Base-by-base conservation (phyloP, 1,140 invertebrate genomes). In the Heliconius hermathena region DNA sequence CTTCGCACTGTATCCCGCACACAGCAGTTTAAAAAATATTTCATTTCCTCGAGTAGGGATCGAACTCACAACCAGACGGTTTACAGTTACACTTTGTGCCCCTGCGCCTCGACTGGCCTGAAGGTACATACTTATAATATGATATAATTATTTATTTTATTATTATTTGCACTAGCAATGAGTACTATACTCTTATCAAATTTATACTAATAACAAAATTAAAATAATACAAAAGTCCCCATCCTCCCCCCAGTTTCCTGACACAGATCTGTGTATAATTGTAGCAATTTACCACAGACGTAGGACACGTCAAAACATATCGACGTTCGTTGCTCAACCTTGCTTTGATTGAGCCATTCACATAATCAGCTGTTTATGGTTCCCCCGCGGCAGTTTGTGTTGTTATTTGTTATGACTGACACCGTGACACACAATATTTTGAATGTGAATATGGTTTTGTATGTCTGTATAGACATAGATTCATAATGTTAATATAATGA, bases 221-320 rank as follows among this genome's bases (percentile, higher is more conserved):
- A 13, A 70, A 73, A 57, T 4, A 9, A 36, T 13, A 46, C 78
- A 78, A 77, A 33, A 52, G 22, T 71, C 81, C 85, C 85, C 80
- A 76, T 18, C 41, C 71, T 83, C 84, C 90, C 71, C 84, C 75
- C 82, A 73, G 74, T 85, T 84, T 84, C 87, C 90, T 91, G 90
- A 91, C 91, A 93, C 87, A 93, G 82, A 88, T 93, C 86, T 84
- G 66, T 76, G 82, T 88, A 88, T 93, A 92, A 93, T 93, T 91
- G 88, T 88, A 87, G 88, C 88, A 88, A 92, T 92, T 90, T 86
- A 83, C 84, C 78, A 81, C 81, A 85, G 81, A 83, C 85, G 82
- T 85, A 86, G 84, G 88, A 90, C 88, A 90, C 85, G 90, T 91
- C 90, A 88, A 89, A 91, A 91, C 89, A 92, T 85, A 91, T 93